Evolutionary conservation across 2,797 vertebrate species (phyloP), one percentile per base, ranked within the genome.

Genomic region (Paramormyrops hopkinsi): DNA sequence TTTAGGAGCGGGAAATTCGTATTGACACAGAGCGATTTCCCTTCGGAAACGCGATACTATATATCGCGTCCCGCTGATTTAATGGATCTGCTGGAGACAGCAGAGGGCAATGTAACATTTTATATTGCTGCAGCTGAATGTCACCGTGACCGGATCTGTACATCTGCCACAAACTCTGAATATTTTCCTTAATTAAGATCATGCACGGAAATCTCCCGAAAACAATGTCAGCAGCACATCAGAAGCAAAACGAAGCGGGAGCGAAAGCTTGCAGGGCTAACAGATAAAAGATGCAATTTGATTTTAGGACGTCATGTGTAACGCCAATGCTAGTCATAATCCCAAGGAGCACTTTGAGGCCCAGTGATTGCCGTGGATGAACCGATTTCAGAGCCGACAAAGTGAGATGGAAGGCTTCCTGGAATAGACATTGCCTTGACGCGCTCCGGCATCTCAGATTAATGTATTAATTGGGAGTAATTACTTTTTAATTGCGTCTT

Each of bases 401-500:
- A 89, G 86, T 88, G 76, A 84, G 86, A 90, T 90, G 86, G 87
- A 90, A 62, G 76, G 76, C 84, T 85, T 88, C 86, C 62, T 44
- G 25, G 76, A 85, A 85, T 22, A n/a, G 48, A 51, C 50, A 85
- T 37, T 22, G 88, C 84, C 88, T 83, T 65, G 88, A 86, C 76
- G 90, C 53, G 95, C 90, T 95, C 96, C 84, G 96, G 96, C 96
- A 95, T 96, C 96, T 96, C 94, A 95, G 93, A 96, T 96, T 97
- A 89, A 91, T 96, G 96, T 96, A 97, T 97, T 96, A 96, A 97
- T 97, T 97, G 96, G 96, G 96, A 93, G 96, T 96, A 97, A 97
- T 97, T 97, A 97, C 96, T 95, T 95, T 95, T 96, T 97, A 97
- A 97, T 97, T 97, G 96, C 96, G 95, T 97, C 97, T 97, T 97